Percentiles rank a stretch among this genome's conserved stretches.
These are phyloP conservation scores for Bilobella aurantiaca DNA, from an alignment of 1,140 invertebrate species.

Conservation along the genomic window DNA sequence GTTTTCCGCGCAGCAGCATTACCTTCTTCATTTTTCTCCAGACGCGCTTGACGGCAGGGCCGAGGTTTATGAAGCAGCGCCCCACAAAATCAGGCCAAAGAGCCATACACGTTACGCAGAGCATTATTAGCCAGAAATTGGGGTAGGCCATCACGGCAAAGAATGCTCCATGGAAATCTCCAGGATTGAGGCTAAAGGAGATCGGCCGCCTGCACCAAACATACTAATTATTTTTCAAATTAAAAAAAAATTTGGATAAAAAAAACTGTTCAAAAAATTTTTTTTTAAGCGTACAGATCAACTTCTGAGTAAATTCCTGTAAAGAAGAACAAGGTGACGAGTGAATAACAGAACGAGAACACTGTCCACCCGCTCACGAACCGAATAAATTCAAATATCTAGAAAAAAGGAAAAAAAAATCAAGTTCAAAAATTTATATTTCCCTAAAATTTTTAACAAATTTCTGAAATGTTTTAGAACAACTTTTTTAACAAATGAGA, in stretches of 20 bases:
- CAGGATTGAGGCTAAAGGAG: slow-evolving; percentile 14
- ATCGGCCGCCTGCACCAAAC: slow-evolving; percentile 48
- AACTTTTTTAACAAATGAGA: too few relatives aligned
- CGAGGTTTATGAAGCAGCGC: slow-evolving; percentile 12
- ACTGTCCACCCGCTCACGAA: slow-evolving; percentile 51
- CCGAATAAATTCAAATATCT: slow-evolving; percentile 43
- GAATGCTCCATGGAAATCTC: slow-evolving; percentile 52
- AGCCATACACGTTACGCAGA: slow-evolving; percentile 46
- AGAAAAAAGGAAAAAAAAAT: slow-evolving; percentile 34
- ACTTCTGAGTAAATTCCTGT: slow-evolving; percentile 50
- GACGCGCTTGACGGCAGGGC: background rate
- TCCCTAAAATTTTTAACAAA: too few relatives aligned
- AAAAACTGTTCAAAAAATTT: slow-evolving; percentile 15
- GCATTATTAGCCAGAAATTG: slow-evolving; percentile 51
- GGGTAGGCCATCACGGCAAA: slow-evolving; percentile 47
- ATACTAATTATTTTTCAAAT: too few relatives aligned
- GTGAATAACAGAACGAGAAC: slow-evolving; percentile 47
- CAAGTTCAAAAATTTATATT: slow-evolving; percentile 18
- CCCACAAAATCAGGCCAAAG: slow-evolving; percentile 50
- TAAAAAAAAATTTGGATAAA: slow-evolving; percentile 29
- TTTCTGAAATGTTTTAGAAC: too few relatives aligned
- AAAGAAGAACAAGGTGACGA: slow-evolving; percentile 49
- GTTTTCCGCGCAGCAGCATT: too few relatives aligned
- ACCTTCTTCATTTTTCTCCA: background rate
- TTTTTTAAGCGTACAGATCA: slow-evolving; percentile 46